Evolutionary conservation across 2,888 invertebrate genomes (phyloP).

Genomic region (Toxonevra muliebris): DNA sequence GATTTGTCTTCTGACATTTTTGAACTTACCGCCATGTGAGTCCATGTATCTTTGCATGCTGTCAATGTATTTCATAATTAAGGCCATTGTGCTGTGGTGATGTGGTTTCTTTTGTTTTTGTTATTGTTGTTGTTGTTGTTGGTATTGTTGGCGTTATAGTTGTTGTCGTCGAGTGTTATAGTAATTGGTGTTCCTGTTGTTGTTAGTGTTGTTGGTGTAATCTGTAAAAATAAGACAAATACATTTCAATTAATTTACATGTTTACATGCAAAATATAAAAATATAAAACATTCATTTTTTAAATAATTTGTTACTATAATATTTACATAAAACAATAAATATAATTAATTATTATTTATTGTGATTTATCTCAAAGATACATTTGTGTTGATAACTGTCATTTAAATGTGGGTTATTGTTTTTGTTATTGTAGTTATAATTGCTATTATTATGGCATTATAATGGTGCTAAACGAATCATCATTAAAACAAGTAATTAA

Average conservation of each 20-base stretch:
- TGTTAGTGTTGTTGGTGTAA: slow-evolving; percentile 7
- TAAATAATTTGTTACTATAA: too few species aligned
- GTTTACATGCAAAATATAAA: too few species aligned
- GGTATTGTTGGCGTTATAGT: slow-evolving; percentile 8
- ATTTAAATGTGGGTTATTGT: too few species aligned
- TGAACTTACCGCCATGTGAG: slow-evolving; percentile 81
- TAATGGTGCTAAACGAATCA: too few species aligned
- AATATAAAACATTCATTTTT: background rate
- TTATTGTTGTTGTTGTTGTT: slow-evolving; percentile 24
- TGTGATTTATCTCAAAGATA: too few species aligned
- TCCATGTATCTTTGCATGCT: slow-evolving; percentile 82
- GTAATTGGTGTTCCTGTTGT: background rate
- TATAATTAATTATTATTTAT: too few species aligned
- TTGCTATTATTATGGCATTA: too few species aligned
- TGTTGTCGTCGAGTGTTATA: slow-evolving; percentile 18
- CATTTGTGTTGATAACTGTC: too few species aligned
- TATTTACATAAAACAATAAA: too few species aligned
- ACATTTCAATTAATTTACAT: background rate
- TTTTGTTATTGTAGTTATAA: too few species aligned
- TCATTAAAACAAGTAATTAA: too few species aligned
- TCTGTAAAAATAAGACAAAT: slow-evolving; percentile 22
- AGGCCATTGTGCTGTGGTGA: slow-evolving; percentile 72
- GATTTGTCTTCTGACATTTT: background rate
- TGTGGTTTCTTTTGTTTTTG: slow-evolving; percentile 14
- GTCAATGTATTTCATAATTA: slow-evolving; percentile 82